A percentile compares a stretch with the other conserved stretches of the same genome.
phyloP scores from a whole-genome alignment of 2,888 invertebrate genomes.

The Neocrepidodera transversa region DNA sequence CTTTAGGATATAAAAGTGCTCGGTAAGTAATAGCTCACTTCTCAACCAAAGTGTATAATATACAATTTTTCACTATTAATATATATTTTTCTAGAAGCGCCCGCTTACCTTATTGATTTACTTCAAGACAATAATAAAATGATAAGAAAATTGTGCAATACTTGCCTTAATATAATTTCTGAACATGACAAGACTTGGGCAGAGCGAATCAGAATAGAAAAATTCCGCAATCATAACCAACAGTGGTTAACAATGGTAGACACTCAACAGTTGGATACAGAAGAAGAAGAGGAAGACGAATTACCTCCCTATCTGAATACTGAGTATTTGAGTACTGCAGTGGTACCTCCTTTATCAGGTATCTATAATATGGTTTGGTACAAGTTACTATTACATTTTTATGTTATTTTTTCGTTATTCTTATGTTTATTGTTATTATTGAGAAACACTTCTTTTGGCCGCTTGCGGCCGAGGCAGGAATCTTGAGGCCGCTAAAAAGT shows the following conservation, averaged over 20 bases:
- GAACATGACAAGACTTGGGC: conserved; percentile 93
- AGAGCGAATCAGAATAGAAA: conserved; percentile 89
- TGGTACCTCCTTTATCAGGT: conserved; percentile 57
- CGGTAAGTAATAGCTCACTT: no score
- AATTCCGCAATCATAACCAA: conserved; percentile 97
- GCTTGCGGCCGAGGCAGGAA: no score
- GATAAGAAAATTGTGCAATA: conserved; percentile 93
- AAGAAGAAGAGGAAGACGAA: conserved; percentile 68
- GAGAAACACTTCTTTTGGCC: no score
- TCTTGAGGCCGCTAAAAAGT: no score
- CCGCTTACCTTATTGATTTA: conserved; percentile 94
- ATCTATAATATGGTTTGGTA: conserved; percentile 12
- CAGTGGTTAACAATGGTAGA: conserved; percentile 99
- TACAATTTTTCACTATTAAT: no score
- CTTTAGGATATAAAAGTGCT: no score
- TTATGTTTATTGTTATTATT: neutral
- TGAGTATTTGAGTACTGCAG: conserved; percentile 64
- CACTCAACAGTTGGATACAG: conserved; percentile 63
- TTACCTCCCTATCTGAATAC: conserved; percentile 78
- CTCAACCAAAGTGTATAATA: no score
- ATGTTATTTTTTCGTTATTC: neutral
- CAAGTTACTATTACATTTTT: no score
- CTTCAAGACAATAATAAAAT: conserved; percentile 97
- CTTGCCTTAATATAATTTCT: conserved; percentile 93
- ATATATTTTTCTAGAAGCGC: conserved; percentile 80